Evolutionary conservation across 2,888 invertebrate genomes (phyloP).

Genomic region (Sphaerophoria taeniata): DNA sequence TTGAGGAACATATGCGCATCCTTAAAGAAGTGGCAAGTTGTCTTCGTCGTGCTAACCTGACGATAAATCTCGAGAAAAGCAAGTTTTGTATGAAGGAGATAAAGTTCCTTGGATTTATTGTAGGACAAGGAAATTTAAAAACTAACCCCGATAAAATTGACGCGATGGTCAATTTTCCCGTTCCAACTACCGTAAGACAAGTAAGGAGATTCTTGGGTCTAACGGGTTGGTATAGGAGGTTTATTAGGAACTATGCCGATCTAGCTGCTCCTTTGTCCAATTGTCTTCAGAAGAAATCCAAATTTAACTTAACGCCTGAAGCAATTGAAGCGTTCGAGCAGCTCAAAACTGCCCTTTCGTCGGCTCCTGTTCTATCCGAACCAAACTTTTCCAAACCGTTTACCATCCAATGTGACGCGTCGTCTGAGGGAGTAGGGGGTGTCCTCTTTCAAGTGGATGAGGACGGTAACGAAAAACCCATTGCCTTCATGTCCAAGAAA

Average conservation of each 20-base stretch:
- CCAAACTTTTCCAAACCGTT: no score
- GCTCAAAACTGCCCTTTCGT: no score
- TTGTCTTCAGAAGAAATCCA: no score
- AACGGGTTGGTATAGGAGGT: slow-evolving; percentile 9
- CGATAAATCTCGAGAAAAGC: slow-evolving; percentile 2
- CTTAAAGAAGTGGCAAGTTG: slow-evolving; percentile 1
- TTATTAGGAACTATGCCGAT: not conserved
- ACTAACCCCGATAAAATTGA: slow-evolving; percentile 2
- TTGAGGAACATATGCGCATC: no score
- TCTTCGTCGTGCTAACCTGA: slow-evolving; percentile 2
- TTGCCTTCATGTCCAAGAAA: not conserved
- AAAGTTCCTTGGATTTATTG: no score
- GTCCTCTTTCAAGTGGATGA: slow-evolving; percentile 7
- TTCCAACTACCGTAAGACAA: not conserved
- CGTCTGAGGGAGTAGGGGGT: slow-evolving; percentile 4
- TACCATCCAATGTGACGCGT: not conserved
- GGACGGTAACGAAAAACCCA: not conserved
- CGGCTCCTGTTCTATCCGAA: no score
- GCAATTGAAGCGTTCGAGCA: no score
- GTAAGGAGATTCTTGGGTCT: not conserved
- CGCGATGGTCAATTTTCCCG: slow-evolving; percentile 7
- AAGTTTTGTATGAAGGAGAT: no score
- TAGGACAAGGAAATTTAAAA: not conserved
- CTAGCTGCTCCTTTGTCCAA: not conserved
- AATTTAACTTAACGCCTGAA: no score